Conservation (phyloP, 1,140 invertebrate species). For the Calliopsis andreniformis region DNA sequence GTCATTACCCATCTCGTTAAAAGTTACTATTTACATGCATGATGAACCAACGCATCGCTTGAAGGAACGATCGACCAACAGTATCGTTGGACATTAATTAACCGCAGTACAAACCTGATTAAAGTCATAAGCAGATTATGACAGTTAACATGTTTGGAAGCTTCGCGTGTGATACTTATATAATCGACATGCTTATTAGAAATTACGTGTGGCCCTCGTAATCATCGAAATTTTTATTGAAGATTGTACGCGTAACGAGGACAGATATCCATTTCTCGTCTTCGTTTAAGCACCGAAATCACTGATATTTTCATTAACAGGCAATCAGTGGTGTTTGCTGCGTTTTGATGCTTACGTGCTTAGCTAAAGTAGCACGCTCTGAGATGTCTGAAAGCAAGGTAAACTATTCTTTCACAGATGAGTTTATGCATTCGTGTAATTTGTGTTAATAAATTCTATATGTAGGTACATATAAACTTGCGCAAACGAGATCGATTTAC, state of each 20-base stretch:
- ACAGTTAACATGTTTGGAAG: conserved; percentile 35
- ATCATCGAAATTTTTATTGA: conserved; percentile 9
- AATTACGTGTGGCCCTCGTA: conserved; percentile 24
- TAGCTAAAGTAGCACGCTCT: conserved; percentile 34
- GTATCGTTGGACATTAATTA: conserved; percentile 58
- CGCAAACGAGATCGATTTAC: too few relatives aligned
- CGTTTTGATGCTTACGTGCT: conserved; percentile 40
- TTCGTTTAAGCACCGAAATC: too few relatives aligned
- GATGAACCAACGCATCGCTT: conserved; percentile 7
- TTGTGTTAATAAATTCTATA: too few relatives aligned
- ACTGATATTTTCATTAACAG: conserved; percentile 32
- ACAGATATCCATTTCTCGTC: too few relatives aligned
- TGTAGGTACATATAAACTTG: too few relatives aligned
- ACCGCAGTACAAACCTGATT: conserved; percentile 57
- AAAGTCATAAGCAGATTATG: conserved; percentile 50
- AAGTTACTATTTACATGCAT: neutral
- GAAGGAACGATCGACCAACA: conserved; percentile 36
- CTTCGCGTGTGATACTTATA: conserved; percentile 36
- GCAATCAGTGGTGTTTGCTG: conserved; percentile 54
- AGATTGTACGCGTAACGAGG: too few relatives aligned
- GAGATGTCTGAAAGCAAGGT: conserved; percentile 54
- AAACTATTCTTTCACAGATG: neutral
- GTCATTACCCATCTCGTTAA: too few relatives aligned
- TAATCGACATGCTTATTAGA: conserved; percentile 41
- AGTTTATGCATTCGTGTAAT: too few relatives aligned